Percentiles rank a stretch among this genome's conserved stretches.
Conservation (phyloP, 2,797 vertebrate genomes). For the Momotus momota region DNA sequence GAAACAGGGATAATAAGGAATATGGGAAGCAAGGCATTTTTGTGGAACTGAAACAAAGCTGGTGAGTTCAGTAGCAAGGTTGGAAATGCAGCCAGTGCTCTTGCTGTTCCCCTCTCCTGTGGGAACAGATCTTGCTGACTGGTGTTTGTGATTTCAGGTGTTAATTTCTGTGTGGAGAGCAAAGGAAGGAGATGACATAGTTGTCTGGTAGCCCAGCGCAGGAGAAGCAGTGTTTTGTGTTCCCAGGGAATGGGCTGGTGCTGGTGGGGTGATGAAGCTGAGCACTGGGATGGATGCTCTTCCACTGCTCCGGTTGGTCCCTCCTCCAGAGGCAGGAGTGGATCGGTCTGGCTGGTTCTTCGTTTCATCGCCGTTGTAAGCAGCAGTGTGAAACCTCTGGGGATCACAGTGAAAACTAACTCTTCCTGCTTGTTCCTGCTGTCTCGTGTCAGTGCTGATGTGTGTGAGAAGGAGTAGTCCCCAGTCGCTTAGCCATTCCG, state of each 20-base stretch:
- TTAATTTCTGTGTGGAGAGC: not conserved
- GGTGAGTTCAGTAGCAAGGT: not conserved
- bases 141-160: not conserved
- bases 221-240: not conserved
- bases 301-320: not conserved
- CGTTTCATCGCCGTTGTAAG: not conserved
- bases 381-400: not conserved
- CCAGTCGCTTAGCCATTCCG: not conserved
- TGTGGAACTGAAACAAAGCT: not conserved
- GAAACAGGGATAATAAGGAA: not conserved
- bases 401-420: not conserved
- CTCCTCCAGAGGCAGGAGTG: not conserved
- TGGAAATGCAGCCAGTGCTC: not conserved
- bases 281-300: not conserved
- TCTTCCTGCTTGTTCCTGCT: not conserved
- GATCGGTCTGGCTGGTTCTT: not conserved
- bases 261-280: not conserved
- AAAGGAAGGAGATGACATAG: not conserved
- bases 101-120: not conserved
- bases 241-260: not conserved
- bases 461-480: not conserved
- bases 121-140: not conserved
- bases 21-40: not conserved
- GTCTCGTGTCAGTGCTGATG: not conserved
- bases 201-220: not conserved